A percentile compares a stretch with the other conserved stretches of the same genome.
These are phyloP conservation scores for Okapia johnstoni DNA, from an alignment of 2,113 vertebrate genomes.

Conservation along the genomic window DNA sequence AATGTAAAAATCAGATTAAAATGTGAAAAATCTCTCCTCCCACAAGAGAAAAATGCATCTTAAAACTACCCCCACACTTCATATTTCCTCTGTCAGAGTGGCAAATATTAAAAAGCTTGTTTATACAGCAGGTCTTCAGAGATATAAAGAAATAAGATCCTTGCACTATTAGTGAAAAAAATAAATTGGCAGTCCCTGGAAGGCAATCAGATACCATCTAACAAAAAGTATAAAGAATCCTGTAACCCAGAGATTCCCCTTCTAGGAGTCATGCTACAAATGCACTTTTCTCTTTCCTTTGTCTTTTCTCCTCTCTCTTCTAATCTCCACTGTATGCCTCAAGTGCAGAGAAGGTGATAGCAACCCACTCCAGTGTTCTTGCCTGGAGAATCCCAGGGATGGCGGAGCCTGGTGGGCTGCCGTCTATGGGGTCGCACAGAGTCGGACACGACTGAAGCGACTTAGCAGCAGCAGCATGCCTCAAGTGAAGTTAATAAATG, in stretches of 20 bases:
- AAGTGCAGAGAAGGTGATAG: neutral
- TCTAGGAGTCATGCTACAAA: neutral
- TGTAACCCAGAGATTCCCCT: neutral
- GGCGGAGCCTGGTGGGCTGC: no score
- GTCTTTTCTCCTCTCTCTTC: neutral
- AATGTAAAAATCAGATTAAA: neutral
- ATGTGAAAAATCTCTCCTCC: neutral
- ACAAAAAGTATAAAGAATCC: rapidly evolving
- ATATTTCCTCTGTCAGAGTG: neutral
- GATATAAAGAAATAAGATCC: neutral
- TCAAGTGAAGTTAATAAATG: constrained; percentile 48
- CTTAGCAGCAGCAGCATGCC: neutral
- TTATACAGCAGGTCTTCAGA: neutral
- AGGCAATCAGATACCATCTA: neutral
- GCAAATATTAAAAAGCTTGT: neutral
- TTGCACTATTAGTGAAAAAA: neutral
- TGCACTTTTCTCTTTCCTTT: neutral
- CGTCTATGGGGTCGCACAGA: no score
- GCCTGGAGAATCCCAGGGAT: no score
- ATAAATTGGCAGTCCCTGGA: neutral
- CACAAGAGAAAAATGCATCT: neutral
- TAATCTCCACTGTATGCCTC: neutral
- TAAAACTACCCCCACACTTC: neutral
- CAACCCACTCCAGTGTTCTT: no score
- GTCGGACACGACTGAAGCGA: no score